Evolutionary conservation across 2,888 invertebrate genomes (phyloP), one percentile per base, ranked within the genome.

Genomic region (Eilema griseolum): DNA sequence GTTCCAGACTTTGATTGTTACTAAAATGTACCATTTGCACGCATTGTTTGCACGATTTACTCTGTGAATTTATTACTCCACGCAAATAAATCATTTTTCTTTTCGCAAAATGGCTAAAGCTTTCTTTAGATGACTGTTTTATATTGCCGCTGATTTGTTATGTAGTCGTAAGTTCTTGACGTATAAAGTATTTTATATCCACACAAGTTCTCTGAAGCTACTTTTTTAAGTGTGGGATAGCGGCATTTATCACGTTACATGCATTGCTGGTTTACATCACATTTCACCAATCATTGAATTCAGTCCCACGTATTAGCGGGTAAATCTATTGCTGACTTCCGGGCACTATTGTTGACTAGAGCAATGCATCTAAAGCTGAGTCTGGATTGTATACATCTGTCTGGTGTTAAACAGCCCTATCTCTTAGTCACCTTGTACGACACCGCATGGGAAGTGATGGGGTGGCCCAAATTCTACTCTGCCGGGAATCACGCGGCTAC

Each of bases 1-100:
- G 57, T 66, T 57, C 57, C 20, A 66, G 33, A 66, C 66, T 57
- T 56, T 57, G 57, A 66, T 66, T 57, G 57, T 31, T 33, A 31
- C 33, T 66, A 66, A 12, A 26, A 56, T 33, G 33, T 16, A 57
- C 57, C 46, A 56, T 57, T 46, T 23, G 63, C 46, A 57, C 56
- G 56, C 31, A 66, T 57, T 57, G 65, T 28, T 31, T 31, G 57
- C 65, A 57, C 57, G 65, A 57, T 31, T 66, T 33, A 24, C 57
- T 23, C 24, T 31, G n/a, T 56, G 8, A 52, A 64, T 64, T 52
- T 46, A 64, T 64, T 52, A 64, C 57, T 26, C 64, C 11, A 57
- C 66, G 33, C 31, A 66, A 66, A 28, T 66, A 57, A 33, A 66
- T 66, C 33, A 57, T 57, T 66, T 56, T 31, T 57, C 33, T 37